Conservation (phyloP, 2,888 invertebrate species). For the Hypsopygia costalis region DNA sequence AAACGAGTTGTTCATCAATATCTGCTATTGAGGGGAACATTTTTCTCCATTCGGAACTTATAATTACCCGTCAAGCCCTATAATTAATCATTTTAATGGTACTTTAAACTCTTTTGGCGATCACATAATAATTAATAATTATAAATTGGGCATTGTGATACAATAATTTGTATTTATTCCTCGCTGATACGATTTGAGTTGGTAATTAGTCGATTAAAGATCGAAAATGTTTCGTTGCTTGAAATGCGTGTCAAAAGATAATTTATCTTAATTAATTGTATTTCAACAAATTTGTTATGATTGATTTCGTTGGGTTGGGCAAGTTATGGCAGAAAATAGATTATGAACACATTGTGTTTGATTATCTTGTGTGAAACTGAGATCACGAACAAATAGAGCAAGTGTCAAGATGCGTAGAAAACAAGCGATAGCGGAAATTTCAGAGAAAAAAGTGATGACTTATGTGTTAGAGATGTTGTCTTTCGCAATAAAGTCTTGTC, state of each 20-base stretch:
- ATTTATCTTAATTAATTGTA: conserved; percentile 10
- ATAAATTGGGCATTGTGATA: conserved; percentile 1
- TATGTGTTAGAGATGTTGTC: no score
- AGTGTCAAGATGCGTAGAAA: no score
- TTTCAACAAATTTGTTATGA: conserved; percentile 6
- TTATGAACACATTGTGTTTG: no score
- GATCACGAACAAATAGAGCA: no score
- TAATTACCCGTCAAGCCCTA: conserved; percentile 1
- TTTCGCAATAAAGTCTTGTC: no score
- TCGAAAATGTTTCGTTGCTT: neutral
- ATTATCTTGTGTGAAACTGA: no score
- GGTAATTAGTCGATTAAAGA: neutral
- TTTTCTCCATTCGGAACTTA: conserved; percentile 1
- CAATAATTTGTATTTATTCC: neutral
- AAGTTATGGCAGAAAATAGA: no score
- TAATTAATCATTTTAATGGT: conserved; percentile 9
- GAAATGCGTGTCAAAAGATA: conserved; percentile 3
- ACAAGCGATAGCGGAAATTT: no score
- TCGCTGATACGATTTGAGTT: neutral
- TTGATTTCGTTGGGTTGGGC: neutral
- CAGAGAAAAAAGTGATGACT: no score
- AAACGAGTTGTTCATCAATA: conserved; percentile 2
- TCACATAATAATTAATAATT: conserved; percentile 8
- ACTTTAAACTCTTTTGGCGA: conserved; percentile 5
- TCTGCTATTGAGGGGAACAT: conserved; percentile 3